Base-by-base conservation (phyloP, 2,113 vertebrate genomes). In the Chunga burmeisteri region DNA sequence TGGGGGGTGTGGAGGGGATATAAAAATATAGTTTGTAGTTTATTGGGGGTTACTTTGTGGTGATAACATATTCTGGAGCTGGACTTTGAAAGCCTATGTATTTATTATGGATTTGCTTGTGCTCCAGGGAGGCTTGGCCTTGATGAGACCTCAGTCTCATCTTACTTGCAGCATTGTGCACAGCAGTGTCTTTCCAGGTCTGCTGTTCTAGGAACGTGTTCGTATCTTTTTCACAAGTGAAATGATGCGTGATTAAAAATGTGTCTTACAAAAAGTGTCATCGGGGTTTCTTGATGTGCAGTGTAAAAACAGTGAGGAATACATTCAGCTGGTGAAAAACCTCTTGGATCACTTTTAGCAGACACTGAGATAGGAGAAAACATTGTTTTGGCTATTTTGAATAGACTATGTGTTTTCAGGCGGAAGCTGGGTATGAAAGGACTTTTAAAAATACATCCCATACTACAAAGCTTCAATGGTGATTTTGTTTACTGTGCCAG, bases 401-500 rank as follows among this genome's bases (percentile, higher is more conserved):
- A 56, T 78, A 65, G 61, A 86, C 91, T 84, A 42, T 79, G 70
- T 75, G 17, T 75, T 92, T 87, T 56, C 80, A 89, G 73, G 26
- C 2, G 22, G 92, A 89, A 96, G 81, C 58, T 81, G 65, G 50
- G 32, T 89, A 72, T 85, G 78, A 95, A 93, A 94, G 62, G 56
- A 52, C 67, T 91, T 94, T 89, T n/a, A 85, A 84, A 96, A 94
- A 71, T 56, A 88, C 75, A 74, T 63, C 49, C 65, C 29, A 11
- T 70, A 34, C 38, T 65, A 30, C 36, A 44, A 20, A 40, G 75
- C 55, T 68, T 40, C 65, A 29, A 0, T 29, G 47, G 59, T 40
- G 55, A 26, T 90, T 94, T 95, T 97, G 89, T 96, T 94, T 95
- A 91, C 52, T 11, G 61, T 74, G 47, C 34, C 59, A 65, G 88